Base-by-base conservation (phyloP, 2,888 invertebrate genomes). In the Lasioglossum malachurum region DNA sequence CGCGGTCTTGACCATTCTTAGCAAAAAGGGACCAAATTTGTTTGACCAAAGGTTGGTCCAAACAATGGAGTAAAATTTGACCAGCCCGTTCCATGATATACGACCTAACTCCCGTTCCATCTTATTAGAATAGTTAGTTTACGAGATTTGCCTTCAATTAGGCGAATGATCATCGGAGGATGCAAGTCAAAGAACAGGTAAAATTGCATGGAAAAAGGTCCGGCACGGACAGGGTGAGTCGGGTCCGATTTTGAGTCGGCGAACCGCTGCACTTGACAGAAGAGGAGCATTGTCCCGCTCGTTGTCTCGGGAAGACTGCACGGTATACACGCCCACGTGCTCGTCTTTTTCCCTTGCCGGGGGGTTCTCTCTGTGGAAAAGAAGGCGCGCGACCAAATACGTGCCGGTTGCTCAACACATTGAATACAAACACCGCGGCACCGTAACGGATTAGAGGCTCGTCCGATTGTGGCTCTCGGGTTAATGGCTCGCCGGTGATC, bases 301-400 rank as follows among this genome's bases (percentile, higher is more conserved):
- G 82, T 84, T 60, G 82, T 80, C 86, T 80, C 69, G 60, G 80
- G 77, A 81, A 81, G 86, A 83, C 83, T 77, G 78, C 69, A 41
- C 77, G 73, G 79, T 82, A 86, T 41, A 75, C 81, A 88, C 88
- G 64, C 88, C 88, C 74, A 88, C 88, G 82, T 78, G 10, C 8
- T 3, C 8, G 23, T 46, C 31, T 73, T 73, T 79, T 82, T 44
- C 41, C n/a, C 57, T 75, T 46, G 16, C 71, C 38, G 14, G 73
- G 71, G 64, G 31, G 64, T 64, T 14, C 64, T 16, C 64, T 27
- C 7, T n/a, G 57, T 57, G 57, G n/a, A 57, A 57, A 57, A 57
- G n/a, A 57, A 57, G 12, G n/a, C 76, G 44, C 67, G 8, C 73
- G 38, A 80, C 83, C 67, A 69, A 60, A 72, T 82, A 49, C 71